Evolutionary conservation across 2,888 invertebrate genomes (phyloP), one percentile per base, ranked within the genome.

Genomic region (Campoletis raptor): DNA sequence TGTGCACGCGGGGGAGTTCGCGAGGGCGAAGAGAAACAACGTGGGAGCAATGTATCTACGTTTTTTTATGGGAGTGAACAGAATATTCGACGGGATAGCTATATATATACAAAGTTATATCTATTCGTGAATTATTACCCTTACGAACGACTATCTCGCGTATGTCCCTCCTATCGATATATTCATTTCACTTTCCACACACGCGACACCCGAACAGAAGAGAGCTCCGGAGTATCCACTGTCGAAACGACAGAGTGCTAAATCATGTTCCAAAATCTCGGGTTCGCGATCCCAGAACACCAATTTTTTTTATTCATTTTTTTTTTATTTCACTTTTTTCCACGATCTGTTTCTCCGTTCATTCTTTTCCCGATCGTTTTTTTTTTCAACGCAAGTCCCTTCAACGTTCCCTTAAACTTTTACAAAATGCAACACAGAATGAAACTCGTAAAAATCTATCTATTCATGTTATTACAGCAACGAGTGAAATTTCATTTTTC

Each of bases 181-280:
- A 70, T 66, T 42, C 21, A 24, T 74, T 83, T 64, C 70, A 83
- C 77, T 83, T 78, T 21, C 36, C 72, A 70, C 45, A 67, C 57
- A 54, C 48, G 67, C 30, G 40, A 67, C 67, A 21, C 36, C 66
- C 48, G 78, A 72, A 66, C 52, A 73, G 64, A 73, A 79, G 54
- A 57, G 69, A 37, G 52, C 24, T 21, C 30, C 67, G 52, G 76
- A 72, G n/a, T 36, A 72, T 72, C 73, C 76, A 77, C 57, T 77
- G 76, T 81, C 76, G 81, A 85, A 85, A 64, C 77, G 76, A 77
- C 70, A 81, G 85, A 85, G 85, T 85, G 76, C 76, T 85, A 85
- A 85, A 85, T 85, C 85, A 85, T 81, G 85, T 85, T 77, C 66
- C 85, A 30, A 85, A 85, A 85, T 81, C 85, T 81, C 85, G 52